A percentile compares a stretch with the other conserved stretches of the same genome.
phyloP scores from a whole-genome alignment of 1,140 invertebrate species.

The Kradibia gibbosae region DNA sequence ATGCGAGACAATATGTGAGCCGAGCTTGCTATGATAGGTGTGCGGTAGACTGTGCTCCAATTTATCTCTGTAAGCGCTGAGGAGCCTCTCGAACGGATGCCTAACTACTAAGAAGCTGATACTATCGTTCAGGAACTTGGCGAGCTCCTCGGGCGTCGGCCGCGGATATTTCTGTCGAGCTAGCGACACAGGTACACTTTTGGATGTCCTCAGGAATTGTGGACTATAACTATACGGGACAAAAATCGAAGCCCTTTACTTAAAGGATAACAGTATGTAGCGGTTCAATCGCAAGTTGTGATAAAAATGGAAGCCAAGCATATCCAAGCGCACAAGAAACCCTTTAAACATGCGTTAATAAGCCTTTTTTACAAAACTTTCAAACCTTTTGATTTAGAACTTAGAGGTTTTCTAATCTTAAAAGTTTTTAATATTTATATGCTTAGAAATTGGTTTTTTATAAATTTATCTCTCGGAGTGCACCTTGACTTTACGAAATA shows the following conservation, averaged over 20 bases:
- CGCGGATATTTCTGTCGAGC: slow-evolving; percentile 85
- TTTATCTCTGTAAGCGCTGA: slow-evolving; percentile 93
- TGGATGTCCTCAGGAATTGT: slow-evolving; percentile 82
- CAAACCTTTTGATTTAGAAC: too few species aligned
- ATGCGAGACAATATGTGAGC: slow-evolving; percentile 81
- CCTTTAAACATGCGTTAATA: too few species aligned
- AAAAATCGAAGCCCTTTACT: background rate
- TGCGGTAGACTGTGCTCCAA: slow-evolving; percentile 85
- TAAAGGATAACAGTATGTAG: background rate
- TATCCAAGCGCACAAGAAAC: too few species aligned
- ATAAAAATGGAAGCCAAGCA: background rate
- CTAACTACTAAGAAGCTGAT: slow-evolving; percentile 89
- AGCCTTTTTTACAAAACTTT: too few species aligned
- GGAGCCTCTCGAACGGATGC: slow-evolving; percentile 90
- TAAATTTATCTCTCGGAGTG: too few species aligned
- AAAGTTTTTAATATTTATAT: too few species aligned
- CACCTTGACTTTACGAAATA: too few species aligned
- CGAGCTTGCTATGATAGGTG: slow-evolving; percentile 85
- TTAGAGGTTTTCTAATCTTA: too few species aligned
- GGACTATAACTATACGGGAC: slow-evolving; percentile 75
- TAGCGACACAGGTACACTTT: slow-evolving; percentile 82
- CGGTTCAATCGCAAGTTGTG: background rate
- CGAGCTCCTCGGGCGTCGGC: slow-evolving; percentile 79
- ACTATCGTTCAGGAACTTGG: slow-evolving; percentile 78
- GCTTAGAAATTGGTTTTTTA: too few species aligned